A percentile compares a stretch with the other conserved stretches of the same genome.
phyloP scores from a whole-genome alignment of 2,888 invertebrate species.

The Drosophila nr. fundita region DNA sequence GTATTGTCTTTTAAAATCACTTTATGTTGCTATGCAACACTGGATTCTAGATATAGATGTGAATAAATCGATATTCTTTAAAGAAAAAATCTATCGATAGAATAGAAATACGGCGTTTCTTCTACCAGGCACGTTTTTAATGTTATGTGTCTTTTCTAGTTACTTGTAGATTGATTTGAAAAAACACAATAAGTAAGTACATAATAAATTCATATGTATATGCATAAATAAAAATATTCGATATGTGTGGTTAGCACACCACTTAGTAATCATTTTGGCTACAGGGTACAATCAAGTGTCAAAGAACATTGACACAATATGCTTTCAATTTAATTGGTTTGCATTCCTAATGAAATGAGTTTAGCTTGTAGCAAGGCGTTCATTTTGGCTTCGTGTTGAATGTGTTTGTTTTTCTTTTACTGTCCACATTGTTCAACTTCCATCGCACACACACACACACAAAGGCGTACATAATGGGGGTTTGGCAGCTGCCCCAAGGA shows the following conservation, averaged over 20 bases:
- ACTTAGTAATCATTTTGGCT: background rate
- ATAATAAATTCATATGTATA: background rate
- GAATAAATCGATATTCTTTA: background rate
- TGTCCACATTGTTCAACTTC: conserved; percentile 18
- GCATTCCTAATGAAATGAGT: conserved; percentile 52
- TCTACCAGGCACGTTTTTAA: background rate
- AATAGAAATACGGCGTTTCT: background rate
- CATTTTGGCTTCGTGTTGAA: conserved; percentile 23
- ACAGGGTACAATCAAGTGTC: conserved; percentile 40
- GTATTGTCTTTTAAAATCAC: background rate
- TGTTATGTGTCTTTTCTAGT: background rate
- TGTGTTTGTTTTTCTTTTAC: conserved; percentile 9
- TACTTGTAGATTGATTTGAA: background rate
- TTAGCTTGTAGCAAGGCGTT: conserved; percentile 24
- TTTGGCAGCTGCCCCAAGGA: background rate
- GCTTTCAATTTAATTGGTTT: conserved; percentile 65
- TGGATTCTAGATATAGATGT: too few relatives aligned
- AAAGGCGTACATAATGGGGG: background rate
- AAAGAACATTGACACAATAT: conserved; percentile 36
- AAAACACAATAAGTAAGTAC: background rate
- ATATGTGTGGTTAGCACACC: background rate
- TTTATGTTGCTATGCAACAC: background rate
- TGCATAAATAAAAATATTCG: background rate
- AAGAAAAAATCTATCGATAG: background rate
- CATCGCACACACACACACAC: background rate